Conservation (phyloP, 2,888 invertebrate species). For the Charanyca ferruginea region DNA sequence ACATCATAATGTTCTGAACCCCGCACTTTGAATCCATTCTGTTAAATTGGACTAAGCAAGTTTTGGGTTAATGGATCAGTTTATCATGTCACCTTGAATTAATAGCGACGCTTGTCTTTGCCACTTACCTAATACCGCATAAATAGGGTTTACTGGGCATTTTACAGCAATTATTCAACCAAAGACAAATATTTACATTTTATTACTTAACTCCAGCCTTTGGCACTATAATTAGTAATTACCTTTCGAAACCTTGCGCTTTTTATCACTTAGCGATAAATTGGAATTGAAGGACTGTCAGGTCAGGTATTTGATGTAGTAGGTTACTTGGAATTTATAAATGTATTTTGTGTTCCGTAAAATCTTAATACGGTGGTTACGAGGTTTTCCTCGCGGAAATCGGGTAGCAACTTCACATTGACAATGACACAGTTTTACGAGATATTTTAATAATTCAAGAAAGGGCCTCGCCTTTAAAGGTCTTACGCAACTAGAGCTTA, state of each 20-base stretch:
- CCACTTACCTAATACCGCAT: constrained; percentile 24
- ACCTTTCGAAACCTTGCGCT: constrained; percentile 63
- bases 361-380: constrained; percentile 68
- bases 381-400: constrained; percentile 81
- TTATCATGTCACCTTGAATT: constrained; percentile 58
- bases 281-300: constrained; percentile 32
- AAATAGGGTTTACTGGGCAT: constrained; percentile 29
- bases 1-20: constrained; percentile 18
- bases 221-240: constrained; percentile 43
- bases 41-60: constrained; percentile 37
- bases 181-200: constrained; percentile 50
- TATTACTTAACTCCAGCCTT: constrained; percentile 48
- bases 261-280: constrained; percentile 40
- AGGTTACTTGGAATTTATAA: constrained; percentile 42
- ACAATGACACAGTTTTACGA: constrained; percentile 69
- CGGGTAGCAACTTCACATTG: constrained; percentile 57
- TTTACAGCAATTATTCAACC: constrained; percentile 46
- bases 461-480: constrained; percentile 54
- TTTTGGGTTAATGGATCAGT: constrained; percentile 51
- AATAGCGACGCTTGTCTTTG: constrained; percentile 28
- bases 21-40: constrained; percentile 26
- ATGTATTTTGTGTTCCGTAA: constrained; percentile 63
- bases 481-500: constrained; percentile 53
- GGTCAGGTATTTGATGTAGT: constrained; percentile 40
- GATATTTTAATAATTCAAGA: constrained; percentile 55